Percentiles rank a stretch among this genome's conserved stretches.
phyloP scores from a whole-genome alignment of 2,888 invertebrate genomes.

The Pterostichus madidus region DNA sequence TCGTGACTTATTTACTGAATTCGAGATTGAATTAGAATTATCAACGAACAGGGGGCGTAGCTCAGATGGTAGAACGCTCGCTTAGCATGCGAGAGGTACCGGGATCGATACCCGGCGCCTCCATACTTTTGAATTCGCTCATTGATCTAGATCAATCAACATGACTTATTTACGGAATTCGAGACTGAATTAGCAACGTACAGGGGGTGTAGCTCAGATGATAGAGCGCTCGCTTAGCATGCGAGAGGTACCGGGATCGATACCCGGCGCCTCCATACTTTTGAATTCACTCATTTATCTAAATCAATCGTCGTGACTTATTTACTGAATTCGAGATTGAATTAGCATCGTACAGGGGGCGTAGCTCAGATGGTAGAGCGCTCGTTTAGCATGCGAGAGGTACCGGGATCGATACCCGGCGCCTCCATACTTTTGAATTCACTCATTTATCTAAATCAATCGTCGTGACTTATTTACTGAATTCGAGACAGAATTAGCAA shows the following conservation, averaged over 20 bases:
- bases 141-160: no score
- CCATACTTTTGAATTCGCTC: slow-evolving; percentile 69
- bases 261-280: slow-evolving; percentile 76
- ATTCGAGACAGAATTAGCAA: no score
- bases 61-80: slow-evolving; percentile 81
- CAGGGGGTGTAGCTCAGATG: slow-evolving; percentile 78
- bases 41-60: slow-evolving; percentile 74
- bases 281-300: no score
- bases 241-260: slow-evolving; percentile 81
- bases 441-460: no score
- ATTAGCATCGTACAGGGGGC: no score
- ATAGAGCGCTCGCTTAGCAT: slow-evolving; percentile 81
- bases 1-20: no score
- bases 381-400: slow-evolving; percentile 81
- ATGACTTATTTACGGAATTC: no score
- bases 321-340: no score
- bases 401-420: slow-evolving; percentile 80
- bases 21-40: no score
- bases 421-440: slow-evolving; percentile 74
- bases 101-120: slow-evolving; percentile 79
- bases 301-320: no score
- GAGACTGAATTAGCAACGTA: neutral
- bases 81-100: slow-evolving; percentile 81
- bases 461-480: no score
- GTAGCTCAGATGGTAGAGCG: slow-evolving; percentile 81